Evolutionary conservation across 2,113 vertebrate genomes (phyloP).

Genomic region (Junco hyemalis): DNA sequence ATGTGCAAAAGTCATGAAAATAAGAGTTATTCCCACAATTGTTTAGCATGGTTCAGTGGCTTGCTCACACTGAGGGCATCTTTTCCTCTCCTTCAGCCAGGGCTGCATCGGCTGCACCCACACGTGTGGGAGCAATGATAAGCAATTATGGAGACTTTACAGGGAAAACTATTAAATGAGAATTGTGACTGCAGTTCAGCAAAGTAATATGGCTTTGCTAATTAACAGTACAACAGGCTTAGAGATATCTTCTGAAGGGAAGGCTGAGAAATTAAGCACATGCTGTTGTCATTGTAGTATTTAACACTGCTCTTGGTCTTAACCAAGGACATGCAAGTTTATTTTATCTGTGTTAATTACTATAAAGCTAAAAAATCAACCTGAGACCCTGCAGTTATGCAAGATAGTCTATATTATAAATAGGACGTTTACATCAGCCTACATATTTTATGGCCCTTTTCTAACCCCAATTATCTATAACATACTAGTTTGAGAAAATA

Average conservation of each 20-base stretch:
- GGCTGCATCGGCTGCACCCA: not conserved
- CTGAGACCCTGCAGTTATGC: not conserved
- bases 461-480: not conserved
- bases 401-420: not conserved
- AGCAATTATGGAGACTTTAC: not conserved
- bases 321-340: slow-evolving; percentile 5
- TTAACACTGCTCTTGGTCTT: slow-evolving; percentile 3
- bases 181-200: not conserved
- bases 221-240: slow-evolving; percentile 26
- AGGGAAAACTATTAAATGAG: not conserved
- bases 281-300: not conserved
- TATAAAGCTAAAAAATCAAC: not conserved
- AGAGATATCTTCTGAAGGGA: slow-evolving; percentile 13
- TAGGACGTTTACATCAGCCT: not conserved
- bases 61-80: not conserved
- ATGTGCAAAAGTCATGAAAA: slow-evolving; percentile 19
- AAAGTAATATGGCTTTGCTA: slow-evolving; percentile 34
- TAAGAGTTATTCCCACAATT: not conserved
- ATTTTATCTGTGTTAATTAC: slow-evolving; percentile 18
- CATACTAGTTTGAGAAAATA: not conserved
- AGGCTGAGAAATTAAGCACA: not conserved
- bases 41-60: not conserved
- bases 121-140: not conserved
- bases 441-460: not conserved
- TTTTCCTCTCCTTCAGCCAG: not conserved